phyloP scores from a whole-genome alignment of 92 coral and sea anemone species.

The Chrysogorgia sp. region DNA sequence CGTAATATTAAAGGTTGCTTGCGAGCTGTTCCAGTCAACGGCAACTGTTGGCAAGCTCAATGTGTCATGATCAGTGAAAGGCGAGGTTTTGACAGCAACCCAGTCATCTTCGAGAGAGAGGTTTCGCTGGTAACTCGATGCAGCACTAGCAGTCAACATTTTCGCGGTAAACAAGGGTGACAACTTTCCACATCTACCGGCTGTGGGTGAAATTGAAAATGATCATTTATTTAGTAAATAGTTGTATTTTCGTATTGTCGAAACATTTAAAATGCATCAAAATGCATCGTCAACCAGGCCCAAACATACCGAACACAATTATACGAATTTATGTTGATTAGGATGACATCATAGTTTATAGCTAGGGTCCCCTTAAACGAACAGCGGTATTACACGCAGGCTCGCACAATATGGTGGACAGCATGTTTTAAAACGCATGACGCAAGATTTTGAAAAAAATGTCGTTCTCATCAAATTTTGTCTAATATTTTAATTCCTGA shows the following conservation, averaged over 20 bases:
- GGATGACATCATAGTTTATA: no score
- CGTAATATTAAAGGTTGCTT: constrained; percentile 20
- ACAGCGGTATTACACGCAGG: constrained; percentile 23
- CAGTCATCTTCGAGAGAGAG: constrained; percentile 32
- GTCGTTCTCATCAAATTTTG: not conserved
- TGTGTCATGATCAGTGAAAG: constrained; percentile 15
- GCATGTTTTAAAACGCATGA: constrained; percentile 7
- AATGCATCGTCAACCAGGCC: no score
- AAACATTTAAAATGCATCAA: no score
- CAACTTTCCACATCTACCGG: not conserved
- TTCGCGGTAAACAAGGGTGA: not conserved
- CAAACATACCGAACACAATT: no score
- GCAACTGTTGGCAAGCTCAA: constrained; percentile 20
- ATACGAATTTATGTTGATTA: no score
- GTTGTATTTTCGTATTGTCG: not conserved
- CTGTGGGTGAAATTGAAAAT: constrained; percentile 5
- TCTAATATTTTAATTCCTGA: not conserved
- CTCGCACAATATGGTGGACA: constrained; percentile 24
- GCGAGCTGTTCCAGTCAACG: constrained; percentile 25
- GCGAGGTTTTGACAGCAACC: constrained; percentile 6
- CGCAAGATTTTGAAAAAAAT: not conserved
- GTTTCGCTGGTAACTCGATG: constrained; percentile 5
- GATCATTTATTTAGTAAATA: not conserved
- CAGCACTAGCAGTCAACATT: not conserved
- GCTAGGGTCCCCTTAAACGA: no score